Conservation (phyloP, 1,140 invertebrate genomes). For the Pteromalus puparum region DNA sequence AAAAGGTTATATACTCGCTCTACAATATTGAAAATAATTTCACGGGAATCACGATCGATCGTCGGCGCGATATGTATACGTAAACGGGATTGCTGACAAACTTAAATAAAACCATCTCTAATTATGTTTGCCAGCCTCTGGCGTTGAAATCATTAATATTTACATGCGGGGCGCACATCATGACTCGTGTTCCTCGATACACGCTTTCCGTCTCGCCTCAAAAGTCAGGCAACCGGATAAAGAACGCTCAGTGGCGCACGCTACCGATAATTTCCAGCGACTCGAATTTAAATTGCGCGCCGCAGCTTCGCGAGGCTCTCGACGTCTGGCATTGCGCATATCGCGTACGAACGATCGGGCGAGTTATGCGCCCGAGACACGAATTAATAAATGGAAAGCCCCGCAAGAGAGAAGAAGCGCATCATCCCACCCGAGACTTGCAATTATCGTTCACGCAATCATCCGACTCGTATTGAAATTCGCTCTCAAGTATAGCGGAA, state of each 20-base stretch:
- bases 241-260: neutral
- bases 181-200: too few relatives aligned
- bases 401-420: neutral
- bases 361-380: conserved; percentile 15
- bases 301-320: neutral
- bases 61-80: too few relatives aligned
- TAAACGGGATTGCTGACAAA: too few relatives aligned
- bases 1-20: too few relatives aligned
- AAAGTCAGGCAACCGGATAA: neutral
- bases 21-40: too few relatives aligned
- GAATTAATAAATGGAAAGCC: conserved; percentile 37
- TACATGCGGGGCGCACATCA: neutral
- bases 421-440: neutral
- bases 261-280: neutral
- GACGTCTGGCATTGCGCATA: neutral
- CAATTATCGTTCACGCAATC: conserved; percentile 42
- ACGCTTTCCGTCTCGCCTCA: neutral
- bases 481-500: neutral
- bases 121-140: neutral
- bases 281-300: conserved; percentile 10
- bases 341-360: conserved; percentile 8
- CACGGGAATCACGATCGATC: too few relatives aligned
- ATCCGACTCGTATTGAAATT: conserved; percentile 1
- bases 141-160: neutral
- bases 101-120: too few relatives aligned